Evolutionary conservation across 2,888 invertebrate genomes (phyloP), one percentile per base, ranked within the genome.

Genomic region (Buathra laborator): DNA sequence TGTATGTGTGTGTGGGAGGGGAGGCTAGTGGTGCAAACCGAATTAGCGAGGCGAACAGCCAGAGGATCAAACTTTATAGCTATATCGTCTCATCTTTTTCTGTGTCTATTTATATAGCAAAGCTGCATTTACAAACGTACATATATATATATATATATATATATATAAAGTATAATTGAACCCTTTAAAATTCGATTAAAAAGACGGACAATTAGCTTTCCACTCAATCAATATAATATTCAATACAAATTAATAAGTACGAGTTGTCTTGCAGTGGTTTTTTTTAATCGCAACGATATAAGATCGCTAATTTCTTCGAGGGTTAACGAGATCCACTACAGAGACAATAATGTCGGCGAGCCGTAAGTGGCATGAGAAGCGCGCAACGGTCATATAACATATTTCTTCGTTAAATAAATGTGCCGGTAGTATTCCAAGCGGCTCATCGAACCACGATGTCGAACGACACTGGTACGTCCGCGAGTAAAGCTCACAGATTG

Each of bases 1-100:
- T 79, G 74, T 72, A 37, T 53, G 74, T 56, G 43, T 76, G 72
- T 24, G 56, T 32, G 51, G 19, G 67, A 19, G 62, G 32, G 19
- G 32, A 32, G 64, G 37, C 70, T 64, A 76, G 66, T 51, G 24
- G 68, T 51, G 79, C 82, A 82, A 85, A 82, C 82, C 76, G 85
- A 85, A 85, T 85, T 85, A 85, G 48, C 77, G 56, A 24, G 72
- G 37, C 51, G 53, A 75, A 68, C 53, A 14, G n/a, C n/a, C n/a
- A 59, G 43, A 43, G 70, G 19, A 79, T 79, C 64, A 62, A 71
- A 72, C 75, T 71, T 82, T 75, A 71, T 44, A 48, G 66, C 53
- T 68, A 19, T 46, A 81, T 68, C 66, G 24, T 72, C 32, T 62
- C 74, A 19, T 68, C 66, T 76, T 37, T 37, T 37, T 37, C 7